Percentiles rank a stretch among this genome's conserved stretches.
phyloP scores from a whole-genome alignment of 1,140 invertebrate genomes.

The Nephila pilipes region DNA sequence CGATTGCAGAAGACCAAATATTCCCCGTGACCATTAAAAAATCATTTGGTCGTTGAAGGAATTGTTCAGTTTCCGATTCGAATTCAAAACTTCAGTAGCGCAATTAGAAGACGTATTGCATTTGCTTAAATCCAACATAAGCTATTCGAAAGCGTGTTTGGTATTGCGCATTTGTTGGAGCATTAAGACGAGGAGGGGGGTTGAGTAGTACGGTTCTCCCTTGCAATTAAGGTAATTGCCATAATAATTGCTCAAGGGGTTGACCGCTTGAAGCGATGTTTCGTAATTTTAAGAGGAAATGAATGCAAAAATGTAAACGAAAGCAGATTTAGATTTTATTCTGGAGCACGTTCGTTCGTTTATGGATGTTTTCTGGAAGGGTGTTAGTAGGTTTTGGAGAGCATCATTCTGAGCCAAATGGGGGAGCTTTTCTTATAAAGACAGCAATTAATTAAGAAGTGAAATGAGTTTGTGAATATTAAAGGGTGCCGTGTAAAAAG shows the following conservation, averaged over 20 bases:
- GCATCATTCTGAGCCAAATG: too few species aligned
- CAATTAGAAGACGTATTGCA: conserved; percentile 27
- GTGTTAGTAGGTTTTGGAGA: neutral
- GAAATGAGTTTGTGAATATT: too few species aligned
- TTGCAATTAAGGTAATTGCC: conserved; percentile 25
- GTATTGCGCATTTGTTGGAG: conserved; percentile 22
- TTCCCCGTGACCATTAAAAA: conserved; percentile 3
- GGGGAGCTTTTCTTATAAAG: too few species aligned
- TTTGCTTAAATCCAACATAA: conserved; percentile 27
- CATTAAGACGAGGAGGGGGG: neutral
- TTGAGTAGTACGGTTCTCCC: neutral
- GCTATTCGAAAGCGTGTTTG: neutral
- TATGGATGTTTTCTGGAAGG: neutral
- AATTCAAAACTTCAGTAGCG: conserved; percentile 1
- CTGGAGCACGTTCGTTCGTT: neutral
- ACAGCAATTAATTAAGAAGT: too few species aligned
- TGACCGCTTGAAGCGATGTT: conserved; percentile 15
- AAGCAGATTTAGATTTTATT: neutral
- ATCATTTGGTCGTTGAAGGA: neutral
- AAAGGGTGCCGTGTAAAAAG: too few species aligned
- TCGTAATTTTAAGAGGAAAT: conserved; percentile 39
- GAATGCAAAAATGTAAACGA: neutral
- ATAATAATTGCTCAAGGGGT: conserved; percentile 27
- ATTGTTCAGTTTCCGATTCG: conserved; percentile 4
- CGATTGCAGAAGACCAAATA: neutral